Evolutionary conservation across 2,797 vertebrate species (phyloP), one percentile per base, ranked within the genome.

Genomic region (Emys orbicularis): DNA sequence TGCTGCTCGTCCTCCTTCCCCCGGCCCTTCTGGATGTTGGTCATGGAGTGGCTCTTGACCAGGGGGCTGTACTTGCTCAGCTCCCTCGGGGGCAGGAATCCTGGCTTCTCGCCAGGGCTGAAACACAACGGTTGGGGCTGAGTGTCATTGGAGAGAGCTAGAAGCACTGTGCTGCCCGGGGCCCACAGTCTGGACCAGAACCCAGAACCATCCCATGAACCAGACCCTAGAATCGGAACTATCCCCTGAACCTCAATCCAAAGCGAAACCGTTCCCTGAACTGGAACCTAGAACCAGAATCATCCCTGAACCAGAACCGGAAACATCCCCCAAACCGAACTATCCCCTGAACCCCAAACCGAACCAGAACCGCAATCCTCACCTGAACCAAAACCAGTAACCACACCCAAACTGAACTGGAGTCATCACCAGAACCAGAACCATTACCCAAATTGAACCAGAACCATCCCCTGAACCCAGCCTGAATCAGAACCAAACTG

Each of bases 51-150:
- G 89, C 98, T 98, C 94, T 98, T 98, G 94, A 98, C 98, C 94
- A 99, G 98, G 37, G 99, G 99, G 21, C 98, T 99, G 97, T 98
- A 99, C 96, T 99, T 99, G 86, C 53, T 29, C 83, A 99, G 97
- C 74, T 99, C 98, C 83, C 97, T 98, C 0, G 99, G 99, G 3
- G 98, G 98, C 88, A 99, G 83, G 4, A 99, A 99, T 9, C 88
- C 97, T 0, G 99, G 99, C 87, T 98, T 99, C 92, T 95, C 88
- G 91, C 95, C 49, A 5, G 93, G 83, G 47, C 98, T 98, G 93
- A 1, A 72, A 79, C n/a, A 88, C 19, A 87, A 47, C 34, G 12
- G 21, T 27, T 19, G 29, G 53, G 54, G 5, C 65, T 41, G n/a
- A 37, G n/a, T n/a, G n/a, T n/a, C n/a, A n/a, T n/a, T n/a, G n/a